Evolutionary conservation across 2,113 vertebrate species (phyloP).

Genomic region (Polypterus senegalus): DNA sequence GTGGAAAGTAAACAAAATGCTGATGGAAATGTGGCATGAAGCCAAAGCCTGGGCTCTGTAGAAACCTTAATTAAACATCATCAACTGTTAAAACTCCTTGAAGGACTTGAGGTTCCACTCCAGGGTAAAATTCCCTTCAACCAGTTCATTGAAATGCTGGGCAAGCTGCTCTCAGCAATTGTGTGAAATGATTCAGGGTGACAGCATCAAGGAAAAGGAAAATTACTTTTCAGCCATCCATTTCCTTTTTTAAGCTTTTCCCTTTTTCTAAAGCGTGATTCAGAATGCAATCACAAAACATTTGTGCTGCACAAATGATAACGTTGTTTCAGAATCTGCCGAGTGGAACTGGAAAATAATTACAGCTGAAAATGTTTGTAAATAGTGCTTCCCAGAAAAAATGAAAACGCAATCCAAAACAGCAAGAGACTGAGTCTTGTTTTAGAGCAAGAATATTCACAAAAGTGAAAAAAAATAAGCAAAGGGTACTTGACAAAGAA

Average conservation of each 20-base stretch:
- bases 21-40: slow-evolving; percentile 25
- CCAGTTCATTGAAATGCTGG: slow-evolving; percentile 27
- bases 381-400: too few relatives aligned
- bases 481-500: too few relatives aligned
- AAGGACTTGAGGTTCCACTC: slow-evolving; percentile 21
- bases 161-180: slow-evolving; percentile 29
- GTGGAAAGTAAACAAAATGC: slow-evolving; percentile 9
- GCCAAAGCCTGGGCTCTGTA: slow-evolving; percentile 28
- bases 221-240: slow-evolving; percentile 13
- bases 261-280: slow-evolving; percentile 6
- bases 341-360: too few relatives aligned
- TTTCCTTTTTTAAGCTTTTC: slow-evolving; percentile 12
- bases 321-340: slow-evolving; percentile 22
- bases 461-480: too few relatives aligned
- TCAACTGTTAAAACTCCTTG: slow-evolving; percentile 27
- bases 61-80: slow-evolving; percentile 38
- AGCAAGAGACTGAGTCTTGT: too few relatives aligned
- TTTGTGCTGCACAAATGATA: slow-evolving; percentile 15
- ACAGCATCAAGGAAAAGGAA: slow-evolving; percentile 26
- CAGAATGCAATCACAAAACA: slow-evolving; percentile 10
- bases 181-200: slow-evolving; percentile 34
- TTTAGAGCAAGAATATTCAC: too few relatives aligned
- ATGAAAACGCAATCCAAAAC: too few relatives aligned
- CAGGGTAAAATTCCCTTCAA: slow-evolving; percentile 27
- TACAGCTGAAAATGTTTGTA: too few relatives aligned